Percentiles rank a stretch among this genome's conserved stretches.
Evolutionary conservation across 2,888 invertebrate genomes (phyloP).

Genomic region (Baccha elongata): DNA sequence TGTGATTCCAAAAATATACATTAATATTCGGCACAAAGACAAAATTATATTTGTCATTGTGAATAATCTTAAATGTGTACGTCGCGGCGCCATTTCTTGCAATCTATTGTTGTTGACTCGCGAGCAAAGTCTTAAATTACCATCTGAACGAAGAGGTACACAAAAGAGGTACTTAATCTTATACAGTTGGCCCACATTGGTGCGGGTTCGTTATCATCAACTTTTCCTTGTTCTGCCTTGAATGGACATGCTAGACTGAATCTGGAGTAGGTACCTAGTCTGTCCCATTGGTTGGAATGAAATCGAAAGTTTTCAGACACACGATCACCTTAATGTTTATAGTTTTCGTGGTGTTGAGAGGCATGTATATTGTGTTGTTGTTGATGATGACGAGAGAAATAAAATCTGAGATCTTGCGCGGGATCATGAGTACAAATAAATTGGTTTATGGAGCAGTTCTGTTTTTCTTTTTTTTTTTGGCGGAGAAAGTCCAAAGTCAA

Average conservation of each 20-base stretch:
- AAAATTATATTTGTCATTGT: conserved; percentile 26
- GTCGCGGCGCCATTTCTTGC: neutral
- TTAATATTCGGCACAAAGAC: neutral
- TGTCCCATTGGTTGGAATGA: conserved; percentile 36
- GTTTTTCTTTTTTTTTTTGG: conserved; percentile 2
- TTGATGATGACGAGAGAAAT: conserved; percentile 25
- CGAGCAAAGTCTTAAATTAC: conserved; percentile 46
- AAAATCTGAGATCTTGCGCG: conserved; percentile 35
- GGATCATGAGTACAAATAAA: conserved; percentile 51
- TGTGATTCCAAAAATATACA: conserved; percentile 26
- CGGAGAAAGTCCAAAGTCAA: conserved; percentile 63
- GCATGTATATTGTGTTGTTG: conserved; percentile 19
- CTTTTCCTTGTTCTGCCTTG: conserved; percentile 32
- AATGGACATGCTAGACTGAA: conserved; percentile 62
- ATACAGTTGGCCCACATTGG: conserved; percentile 63
- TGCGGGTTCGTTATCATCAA: conserved; percentile 45
- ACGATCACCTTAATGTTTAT: conserved; percentile 10
- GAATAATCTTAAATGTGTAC: conserved; percentile 28
- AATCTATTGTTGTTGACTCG: conserved; percentile 37
- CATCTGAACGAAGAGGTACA: conserved; percentile 31
- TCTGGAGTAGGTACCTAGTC: conserved; percentile 47
- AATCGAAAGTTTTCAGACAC: conserved; percentile 60
- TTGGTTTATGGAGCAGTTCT: conserved; percentile 54
- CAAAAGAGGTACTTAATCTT: conserved; percentile 60
- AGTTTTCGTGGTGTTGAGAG: neutral